Percentiles rank a stretch among this genome's conserved stretches.
Evolutionary conservation across 2,113 vertebrate genomes (phyloP).

Genomic region (Neolamprologus falcicula): DNA sequence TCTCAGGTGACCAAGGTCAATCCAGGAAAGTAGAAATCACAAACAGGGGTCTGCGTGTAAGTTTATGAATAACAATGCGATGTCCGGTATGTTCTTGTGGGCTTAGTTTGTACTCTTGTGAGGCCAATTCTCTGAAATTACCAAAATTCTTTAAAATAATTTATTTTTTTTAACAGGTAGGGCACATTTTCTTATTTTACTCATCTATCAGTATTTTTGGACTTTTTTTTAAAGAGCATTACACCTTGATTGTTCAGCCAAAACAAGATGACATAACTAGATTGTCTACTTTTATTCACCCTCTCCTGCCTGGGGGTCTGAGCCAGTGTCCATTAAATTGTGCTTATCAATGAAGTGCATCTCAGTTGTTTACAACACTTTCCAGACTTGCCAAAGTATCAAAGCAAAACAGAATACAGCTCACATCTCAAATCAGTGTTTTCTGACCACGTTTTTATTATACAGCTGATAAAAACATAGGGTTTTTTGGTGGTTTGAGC

Average conservation of each 20-base stretch:
- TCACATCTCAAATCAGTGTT: background rate
- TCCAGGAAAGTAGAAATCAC: conserved; percentile 10
- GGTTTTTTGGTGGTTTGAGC: background rate
- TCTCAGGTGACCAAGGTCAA: conserved; percentile 4
- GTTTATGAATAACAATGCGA: background rate
- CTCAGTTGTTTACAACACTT: background rate
- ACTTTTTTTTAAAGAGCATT: background rate
- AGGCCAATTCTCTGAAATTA: background rate
- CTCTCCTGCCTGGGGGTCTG: background rate
- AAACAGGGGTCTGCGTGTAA: background rate
- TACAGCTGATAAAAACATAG: background rate
- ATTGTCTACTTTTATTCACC: background rate
- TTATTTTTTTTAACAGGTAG: background rate
- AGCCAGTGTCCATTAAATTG: background rate
- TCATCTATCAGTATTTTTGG: background rate
- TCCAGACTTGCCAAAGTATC: background rate
- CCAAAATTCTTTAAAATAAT: background rate
- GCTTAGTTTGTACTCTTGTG: background rate
- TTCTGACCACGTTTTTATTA: background rate
- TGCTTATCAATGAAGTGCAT: background rate
- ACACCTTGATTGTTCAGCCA: background rate
- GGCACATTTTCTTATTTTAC: background rate
- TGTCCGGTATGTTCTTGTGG: background rate
- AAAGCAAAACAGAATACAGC: background rate
- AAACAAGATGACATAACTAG: background rate